phyloP scores from a whole-genome alignment of 1,140 invertebrate species.

The Aricia agestis region DNA sequence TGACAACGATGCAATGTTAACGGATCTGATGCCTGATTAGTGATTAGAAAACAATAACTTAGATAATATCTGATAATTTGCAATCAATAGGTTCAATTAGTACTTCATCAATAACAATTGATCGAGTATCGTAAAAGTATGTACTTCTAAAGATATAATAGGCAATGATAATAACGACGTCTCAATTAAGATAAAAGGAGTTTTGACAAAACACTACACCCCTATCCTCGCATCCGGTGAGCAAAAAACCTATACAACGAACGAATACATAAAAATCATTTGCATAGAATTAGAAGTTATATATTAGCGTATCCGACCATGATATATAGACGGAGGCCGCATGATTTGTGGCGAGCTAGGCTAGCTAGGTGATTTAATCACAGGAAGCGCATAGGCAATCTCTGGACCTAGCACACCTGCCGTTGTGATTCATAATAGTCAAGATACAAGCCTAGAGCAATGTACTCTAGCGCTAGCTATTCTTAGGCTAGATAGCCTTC shows the following conservation, averaged over 20 bases:
- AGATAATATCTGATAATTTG: background rate
- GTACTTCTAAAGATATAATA: background rate
- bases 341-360: conserved; percentile 11
- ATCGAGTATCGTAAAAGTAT: background rate
- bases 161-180: background rate
- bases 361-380: conserved; percentile 12
- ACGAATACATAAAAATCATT: background rate
- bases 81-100: background rate
- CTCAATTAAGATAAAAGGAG: background rate
- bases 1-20: background rate
- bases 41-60: background rate
- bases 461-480: background rate
- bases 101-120: background rate
- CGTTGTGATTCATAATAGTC: conserved; percentile 13
- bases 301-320: background rate
- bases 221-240: background rate
- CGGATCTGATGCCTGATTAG: background rate
- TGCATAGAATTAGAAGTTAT: background rate
- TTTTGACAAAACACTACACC: background rate
- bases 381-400: conserved; percentile 7
- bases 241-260: background rate
- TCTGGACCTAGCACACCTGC: conserved; percentile 4
- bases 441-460: background rate
- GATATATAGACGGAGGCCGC: background rate
- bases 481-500: background rate